Evolutionary conservation across 2,113 vertebrate genomes (phyloP), one percentile per base, ranked within the genome.

Genomic region (Tetrao urogallus): DNA sequence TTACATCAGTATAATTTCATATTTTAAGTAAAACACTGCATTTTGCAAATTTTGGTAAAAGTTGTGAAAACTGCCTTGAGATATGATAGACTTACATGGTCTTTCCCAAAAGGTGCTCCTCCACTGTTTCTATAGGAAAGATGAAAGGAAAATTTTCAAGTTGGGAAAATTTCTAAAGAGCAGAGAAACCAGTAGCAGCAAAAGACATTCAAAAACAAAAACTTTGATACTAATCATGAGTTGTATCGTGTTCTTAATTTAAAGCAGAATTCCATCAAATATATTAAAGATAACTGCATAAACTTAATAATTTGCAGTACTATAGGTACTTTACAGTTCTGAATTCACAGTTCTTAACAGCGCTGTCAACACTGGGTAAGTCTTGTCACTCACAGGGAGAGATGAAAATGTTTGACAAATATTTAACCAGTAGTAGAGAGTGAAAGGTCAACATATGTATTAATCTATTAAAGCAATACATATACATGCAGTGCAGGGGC

Each of bases 391-490:
- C 56, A 45, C 32, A 71, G 28, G 34, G 61, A 88, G 57, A 67
- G 10, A 71, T 16, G 22, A 47, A 81, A 86, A 73, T 83, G 5
- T 78, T 77, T 86, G 65, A 63, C 36, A 72, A 92, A 79, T 78
- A 57, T 27, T 3, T 50, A 73, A 95, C 72, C 24, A 81, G 6
- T 28, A 74, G 9, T 19, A 54, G 10, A 63, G 67, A 61, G 20
- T 77, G 66, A 81, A 96, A 92, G 72, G 65, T 86, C n/a, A 74
- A 88, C 40, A 77, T 75, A 78, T 54, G 16, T 69, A 86, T 76
- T 48, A 63, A 70, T 88, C 56, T 17, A 75, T 79, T 89, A 78
- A 88, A 81, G 8, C 48, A 82, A 88, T 57, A 52, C 1, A 50
- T 57, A 52, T 10, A n/a, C 22, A 77, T 19, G 67, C n/a, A 72